Evolutionary conservation across 1,140 invertebrate genomes (phyloP), one percentile per base, ranked within the genome.

Genomic region (Drosophila jambulina): DNA sequence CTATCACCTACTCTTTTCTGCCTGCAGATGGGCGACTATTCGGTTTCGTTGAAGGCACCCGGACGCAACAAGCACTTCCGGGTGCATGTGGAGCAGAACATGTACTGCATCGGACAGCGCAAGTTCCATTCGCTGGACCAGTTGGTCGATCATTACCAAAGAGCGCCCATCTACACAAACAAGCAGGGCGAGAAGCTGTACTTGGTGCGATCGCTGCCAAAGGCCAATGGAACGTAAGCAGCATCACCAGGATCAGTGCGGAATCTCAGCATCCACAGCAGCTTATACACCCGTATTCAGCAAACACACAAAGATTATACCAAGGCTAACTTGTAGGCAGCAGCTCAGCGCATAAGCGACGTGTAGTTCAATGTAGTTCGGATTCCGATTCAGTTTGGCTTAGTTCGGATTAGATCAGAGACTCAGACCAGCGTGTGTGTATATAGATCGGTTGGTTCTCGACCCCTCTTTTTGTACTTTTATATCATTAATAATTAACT

Each of bases 21-120:
- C 25, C 94, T 94, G 21, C 93, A 99, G 98, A 96, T 98, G 94
- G 99, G 99, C 67, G 99, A 99, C 94, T 99, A 97, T 93, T 99
- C 99, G 40, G 98, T 99, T 78, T 99, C 99, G 34, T 94, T 99
- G 82, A 99, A 99, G 94, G 99, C 99, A 48, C 97, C 98, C 53
- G 97, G 97, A 36, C 96, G 98, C 69, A 99, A 99, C 94, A 99
- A 99, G 93, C 99, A 99, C 94, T 99, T 99, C 94, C 96, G 99
- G 91, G 98, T 99, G 74, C 98, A 99, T 92, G 98, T 99, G 48
- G 98, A 99, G 93, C 97, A 97, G 76, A 96, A 95, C 32, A 95
- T 98, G 60, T 99, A 98, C 93, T 98, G 98, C 93, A 99, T 99
- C 93, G 99, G 99, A 45, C 98, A 99, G 94, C 96, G 99, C 88